Conservation (phyloP, 2,888 invertebrate genomes). For the Amblyjoppa proteus region DNA sequence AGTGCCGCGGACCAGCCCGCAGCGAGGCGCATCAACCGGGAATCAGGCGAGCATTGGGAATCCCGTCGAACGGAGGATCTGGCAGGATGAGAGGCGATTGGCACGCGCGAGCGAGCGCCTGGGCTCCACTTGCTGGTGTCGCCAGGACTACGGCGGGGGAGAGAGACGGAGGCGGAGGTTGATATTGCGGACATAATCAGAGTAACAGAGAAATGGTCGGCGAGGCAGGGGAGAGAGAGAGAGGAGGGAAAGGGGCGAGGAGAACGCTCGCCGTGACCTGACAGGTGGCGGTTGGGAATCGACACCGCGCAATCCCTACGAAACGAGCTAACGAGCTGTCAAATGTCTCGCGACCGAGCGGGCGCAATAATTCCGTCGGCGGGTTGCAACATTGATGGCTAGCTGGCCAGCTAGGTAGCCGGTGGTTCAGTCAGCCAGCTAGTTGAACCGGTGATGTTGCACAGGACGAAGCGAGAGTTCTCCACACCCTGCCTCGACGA, state of each 20-base stretch:
- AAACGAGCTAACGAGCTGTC: slow-evolving; percentile 78
- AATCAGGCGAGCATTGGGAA: slow-evolving; percentile 53
- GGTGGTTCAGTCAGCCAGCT: not conserved
- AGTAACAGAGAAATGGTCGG: slow-evolving; percentile 51
- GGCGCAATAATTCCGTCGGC: slow-evolving; percentile 59
- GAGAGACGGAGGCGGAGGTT: slow-evolving; percentile 21
- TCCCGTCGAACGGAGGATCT: slow-evolving; percentile 53
- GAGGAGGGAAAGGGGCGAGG: slow-evolving; percentile 35
- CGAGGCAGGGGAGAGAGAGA: slow-evolving; percentile 13
- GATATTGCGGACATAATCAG: slow-evolving; percentile 28
- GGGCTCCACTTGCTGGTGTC: slow-evolving; percentile 40
- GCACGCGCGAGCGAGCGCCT: slow-evolving; percentile 52
- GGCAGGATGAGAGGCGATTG: slow-evolving; percentile 62
- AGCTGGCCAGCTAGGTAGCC: not conserved
- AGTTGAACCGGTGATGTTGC: not conserved
- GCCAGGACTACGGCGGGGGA: slow-evolving; percentile 20
- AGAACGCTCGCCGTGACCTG: slow-evolving; percentile 55
- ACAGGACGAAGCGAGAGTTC: not conserved
- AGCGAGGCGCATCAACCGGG: slow-evolving; percentile 54
- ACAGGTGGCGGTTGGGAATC: slow-evolving; percentile 69
- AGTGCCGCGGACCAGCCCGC: slow-evolving; percentile 54
- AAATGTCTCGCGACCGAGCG: slow-evolving; percentile 71
- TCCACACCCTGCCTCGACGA: not conserved
- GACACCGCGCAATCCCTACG: slow-evolving; percentile 65
- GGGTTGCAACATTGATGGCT: slow-evolving; percentile 15